Percentiles rank a stretch among this genome's conserved stretches.
phyloP scores from a whole-genome alignment of 1,140 invertebrate species.

The Meloidogyne hapla region DNA sequence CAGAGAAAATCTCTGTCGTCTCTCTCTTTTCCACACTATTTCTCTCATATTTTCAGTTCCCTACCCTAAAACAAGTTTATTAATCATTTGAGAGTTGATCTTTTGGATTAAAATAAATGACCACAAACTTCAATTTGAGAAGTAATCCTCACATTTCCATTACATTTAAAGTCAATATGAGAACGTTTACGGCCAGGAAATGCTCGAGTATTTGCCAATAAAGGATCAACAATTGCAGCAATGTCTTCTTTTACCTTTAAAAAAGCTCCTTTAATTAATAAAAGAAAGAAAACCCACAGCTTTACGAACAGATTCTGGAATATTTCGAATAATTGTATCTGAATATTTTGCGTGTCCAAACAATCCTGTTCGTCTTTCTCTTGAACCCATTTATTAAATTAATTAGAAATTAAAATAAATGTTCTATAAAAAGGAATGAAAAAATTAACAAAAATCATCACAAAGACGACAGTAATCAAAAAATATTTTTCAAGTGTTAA shows the following conservation, averaged over 20 bases:
- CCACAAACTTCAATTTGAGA: neutral
- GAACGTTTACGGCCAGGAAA: neutral
- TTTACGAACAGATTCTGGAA: slow-evolving; percentile 12
- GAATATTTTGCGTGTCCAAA: slow-evolving; percentile 14
- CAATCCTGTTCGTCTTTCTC: neutral
- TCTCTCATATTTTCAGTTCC: too few species aligned
- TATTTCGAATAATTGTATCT: neutral
- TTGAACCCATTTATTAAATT: neutral
- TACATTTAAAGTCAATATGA: neutral
- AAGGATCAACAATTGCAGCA: neutral
- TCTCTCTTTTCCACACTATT: too few species aligned
- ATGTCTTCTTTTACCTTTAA: neutral
- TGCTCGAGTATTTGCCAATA: neutral
- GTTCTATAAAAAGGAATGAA: too few species aligned
- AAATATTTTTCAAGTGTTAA: too few species aligned
- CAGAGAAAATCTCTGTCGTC: too few species aligned
- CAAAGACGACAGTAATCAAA: too few species aligned
- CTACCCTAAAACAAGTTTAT: too few species aligned
- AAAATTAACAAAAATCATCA: too few species aligned
- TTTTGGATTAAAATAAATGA: too few species aligned
- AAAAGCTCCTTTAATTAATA: neutral
- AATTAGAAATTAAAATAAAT: too few species aligned
- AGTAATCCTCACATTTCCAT: neutral
- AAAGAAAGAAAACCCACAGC: neutral
- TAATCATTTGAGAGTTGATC: too few species aligned